Conservation (phyloP, 2,888 invertebrate species). For the Drosophila mettleri region DNA sequence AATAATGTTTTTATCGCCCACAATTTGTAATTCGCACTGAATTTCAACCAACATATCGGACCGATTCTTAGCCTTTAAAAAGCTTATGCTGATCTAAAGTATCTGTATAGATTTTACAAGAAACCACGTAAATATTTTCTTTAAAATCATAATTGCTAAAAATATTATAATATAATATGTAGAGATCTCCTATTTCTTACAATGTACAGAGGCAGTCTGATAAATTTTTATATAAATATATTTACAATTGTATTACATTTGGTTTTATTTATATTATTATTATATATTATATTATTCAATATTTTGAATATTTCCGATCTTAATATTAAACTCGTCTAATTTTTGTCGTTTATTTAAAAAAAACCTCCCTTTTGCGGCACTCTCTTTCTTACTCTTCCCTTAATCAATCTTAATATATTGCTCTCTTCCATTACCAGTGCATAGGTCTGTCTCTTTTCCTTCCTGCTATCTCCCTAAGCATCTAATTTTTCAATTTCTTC, state of each 20-base stretch:
- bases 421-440: no score
- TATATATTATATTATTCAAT: no score
- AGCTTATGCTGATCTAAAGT: background rate
- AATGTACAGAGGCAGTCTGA: constrained; percentile 2
- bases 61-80: background rate
- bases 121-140: background rate
- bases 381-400: no score
- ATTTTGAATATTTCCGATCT: background rate
- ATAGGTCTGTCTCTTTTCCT: background rate
- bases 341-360: no score
- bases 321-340: background rate
- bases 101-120: background rate
- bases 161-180: background rate
- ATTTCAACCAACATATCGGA: background rate
- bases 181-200: constrained; percentile 3
- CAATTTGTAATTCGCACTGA: background rate
- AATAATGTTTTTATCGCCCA: background rate
- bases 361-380: no score
- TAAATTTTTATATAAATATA: background rate
- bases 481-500: background rate
- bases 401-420: no score
- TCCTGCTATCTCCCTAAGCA: background rate
- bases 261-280: background rate
- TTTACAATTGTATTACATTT: background rate
- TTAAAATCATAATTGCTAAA: background rate